Evolutionary conservation across 2,113 vertebrate species (phyloP), one percentile per base, ranked within the genome.

Genomic region (Eclectus roratus): DNA sequence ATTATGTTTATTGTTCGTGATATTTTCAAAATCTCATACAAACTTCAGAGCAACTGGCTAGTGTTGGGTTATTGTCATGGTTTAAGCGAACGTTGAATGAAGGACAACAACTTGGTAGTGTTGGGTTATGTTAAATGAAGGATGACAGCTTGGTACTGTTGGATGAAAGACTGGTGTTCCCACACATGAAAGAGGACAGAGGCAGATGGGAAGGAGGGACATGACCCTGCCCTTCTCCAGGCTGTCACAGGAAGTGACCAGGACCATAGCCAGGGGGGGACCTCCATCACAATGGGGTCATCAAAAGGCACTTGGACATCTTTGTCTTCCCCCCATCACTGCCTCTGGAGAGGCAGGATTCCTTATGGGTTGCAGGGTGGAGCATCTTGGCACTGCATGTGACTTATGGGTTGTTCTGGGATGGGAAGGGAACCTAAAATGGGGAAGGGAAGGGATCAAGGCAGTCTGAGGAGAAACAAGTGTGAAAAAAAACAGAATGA

Each of bases 191-290:
- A 41, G 29, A 44, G 27, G 23, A 13, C 28, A n/a, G 28, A 64
- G 50, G 25, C 25, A 60, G 35, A 7, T 13, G 2, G 9, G 9
- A 4, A 24, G 4, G 3, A 1, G 12, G 25, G 14, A 37, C 14
- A 46, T 10, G 49, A 49, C 8, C 16, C 7, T 71, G 31, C 9
- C 24, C 28, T 31, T 79, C 23, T 25, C 17, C 19, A 65, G 33
- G 15, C 10, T 43, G 13, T 17, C 28, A 7, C 76, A 44, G 80
- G 17, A 79, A 43, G 31, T 35, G 10, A 61, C 16, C 68, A 88
- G 23, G 20, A 47, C 20, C 35, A 8, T 0, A 2, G 27, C 29
- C 17, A 10, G 0, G 1, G 16, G 2, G 2, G 13, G 6, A 8
- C 2, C 19, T 77, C 10, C 29, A 6, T 43, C 2, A 0, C 28